A percentile compares a stretch with the other conserved stretches of the same genome.
Evolutionary conservation across 2,797 vertebrate genomes (phyloP).

Genomic region (Synanceia verrucosa): DNA sequence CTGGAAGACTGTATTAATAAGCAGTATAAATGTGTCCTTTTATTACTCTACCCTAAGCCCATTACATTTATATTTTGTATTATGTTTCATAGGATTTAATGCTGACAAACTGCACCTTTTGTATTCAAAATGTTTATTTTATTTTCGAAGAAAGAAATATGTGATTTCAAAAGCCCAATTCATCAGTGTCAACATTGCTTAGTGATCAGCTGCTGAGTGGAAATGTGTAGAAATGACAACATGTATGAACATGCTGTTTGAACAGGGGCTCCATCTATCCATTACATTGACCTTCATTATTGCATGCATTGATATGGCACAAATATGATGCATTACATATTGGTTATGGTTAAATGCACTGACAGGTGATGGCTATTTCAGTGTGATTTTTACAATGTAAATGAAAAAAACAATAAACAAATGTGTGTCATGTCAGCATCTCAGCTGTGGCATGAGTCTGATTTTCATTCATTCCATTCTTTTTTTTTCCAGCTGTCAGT

Average conservation of each 20-base stretch:
- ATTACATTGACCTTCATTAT: constrained; percentile 2
- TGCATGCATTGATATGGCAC: constrained; percentile 38
- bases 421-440: constrained; percentile 46
- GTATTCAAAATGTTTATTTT: constrained; percentile 36
- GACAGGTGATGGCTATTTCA: constrained; percentile 31
- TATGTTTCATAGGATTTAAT: constrained; percentile 51
- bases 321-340: constrained; percentile 33
- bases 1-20: constrained; percentile 74
- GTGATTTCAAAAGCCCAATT: constrained; percentile 19
- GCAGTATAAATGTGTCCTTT: constrained; percentile 64
- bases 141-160: constrained; percentile 21
- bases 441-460: constrained; percentile 11
- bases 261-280: constrained; percentile 9
- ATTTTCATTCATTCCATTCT: constrained; percentile 11
- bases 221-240: constrained; percentile 8
- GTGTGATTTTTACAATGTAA: constrained; percentile 49
- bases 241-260: constrained; percentile 18
- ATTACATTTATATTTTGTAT: constrained; percentile 58
- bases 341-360: constrained; percentile 38
- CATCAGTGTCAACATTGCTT: constrained; percentile 2
- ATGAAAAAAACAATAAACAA: constrained; percentile 61
- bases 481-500: constrained; percentile 7
- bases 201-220: neutral
- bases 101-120: constrained; percentile 61
- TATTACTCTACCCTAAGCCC: constrained; percentile 51